Base-by-base conservation (phyloP, 2,888 invertebrate genomes). In the Scaptomyza parva region DNA sequence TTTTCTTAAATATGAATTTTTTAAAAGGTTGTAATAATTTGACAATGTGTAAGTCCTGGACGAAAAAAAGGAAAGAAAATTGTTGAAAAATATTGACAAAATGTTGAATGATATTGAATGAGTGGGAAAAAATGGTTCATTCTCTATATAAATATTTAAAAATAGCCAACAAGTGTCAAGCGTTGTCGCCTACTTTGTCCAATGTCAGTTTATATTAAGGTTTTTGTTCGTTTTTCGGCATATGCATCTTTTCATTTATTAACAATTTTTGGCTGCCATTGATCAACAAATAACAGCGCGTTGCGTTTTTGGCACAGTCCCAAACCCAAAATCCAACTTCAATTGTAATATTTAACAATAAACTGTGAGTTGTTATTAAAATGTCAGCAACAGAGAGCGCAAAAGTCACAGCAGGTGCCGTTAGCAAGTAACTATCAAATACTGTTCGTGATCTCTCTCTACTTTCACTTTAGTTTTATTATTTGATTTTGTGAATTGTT, bases 1-100 rank as follows among this genome's bases (percentile, higher is more conserved):
- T 57, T 58, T 48, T 44, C 59, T 76, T 64, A 57, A 62, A 47
- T 26, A 62, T 72, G 30, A 20, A 62, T 62, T 59, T 75, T 76
- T 76, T 68, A 62, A 72, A 76, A 65, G 58, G 60, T 54, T 66
- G 64, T 64, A 61, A 71, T 76, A 71, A 68, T 62, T 62, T 76
- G 59, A 58, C 72, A 61, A 70, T 64, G 50, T 74, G 60, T 24
- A 62, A 54, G 52, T 62, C 30, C 30, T 11, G 17, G 14, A 14
- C 24, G n/a, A 44, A 48, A 4, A 33, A 6, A 1, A 44, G 24
- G 7, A 11, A 61, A 54, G 47, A 55, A 57, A 41, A 22, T 35
- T 44, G 2, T 9, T 41, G 8, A 48, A 61, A 69, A 74, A 63
- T 58, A 64, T 52, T 64, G 51, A 59, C 26, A 52, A 69, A 48